Evolutionary conservation across 1,140 invertebrate species (phyloP).

Genomic region (Pygmarrhopalites habei): DNA sequence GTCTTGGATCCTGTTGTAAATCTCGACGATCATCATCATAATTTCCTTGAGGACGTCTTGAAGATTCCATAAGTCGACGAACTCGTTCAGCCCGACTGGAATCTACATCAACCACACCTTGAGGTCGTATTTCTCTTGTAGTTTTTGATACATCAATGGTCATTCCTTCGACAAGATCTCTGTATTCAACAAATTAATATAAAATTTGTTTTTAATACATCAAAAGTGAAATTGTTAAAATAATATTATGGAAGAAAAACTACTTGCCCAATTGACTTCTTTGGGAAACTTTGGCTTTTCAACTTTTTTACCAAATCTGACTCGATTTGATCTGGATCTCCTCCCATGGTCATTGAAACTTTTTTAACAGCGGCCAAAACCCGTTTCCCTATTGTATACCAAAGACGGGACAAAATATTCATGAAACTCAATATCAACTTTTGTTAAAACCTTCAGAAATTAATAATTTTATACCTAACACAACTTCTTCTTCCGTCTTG

Average conservation of each 20-base stretch:
- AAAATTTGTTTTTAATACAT: slow-evolving; percentile 36
- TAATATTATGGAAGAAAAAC: no score
- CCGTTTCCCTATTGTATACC: neutral
- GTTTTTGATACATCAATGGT: slow-evolving; percentile 55
- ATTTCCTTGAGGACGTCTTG: neutral
- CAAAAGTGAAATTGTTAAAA: no score
- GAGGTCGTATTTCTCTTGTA: slow-evolving; percentile 25
- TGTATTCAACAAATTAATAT: slow-evolving; percentile 56
- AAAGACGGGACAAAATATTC: neutral
- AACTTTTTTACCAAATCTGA: slow-evolving; percentile 65
- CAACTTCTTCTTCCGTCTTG: no score
- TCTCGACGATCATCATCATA: neutral
- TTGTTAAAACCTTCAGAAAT: no score
- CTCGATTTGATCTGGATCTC: slow-evolving; percentile 60
- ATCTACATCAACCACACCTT: neutral
- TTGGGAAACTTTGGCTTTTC: slow-evolving; percentile 45
- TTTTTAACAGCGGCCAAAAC: slow-evolving; percentile 53
- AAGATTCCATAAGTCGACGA: slow-evolving; percentile 43
- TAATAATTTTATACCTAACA: no score
- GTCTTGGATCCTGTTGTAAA: slow-evolving; percentile 11
- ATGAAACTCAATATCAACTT: no score
- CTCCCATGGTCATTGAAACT: slow-evolving; percentile 57
- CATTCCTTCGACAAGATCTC: slow-evolving; percentile 49
- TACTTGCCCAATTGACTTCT: no score
- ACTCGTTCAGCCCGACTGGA: slow-evolving; percentile 43